phyloP scores from a whole-genome alignment of 2,888 invertebrate genomes.

The Drosophila monieri region DNA sequence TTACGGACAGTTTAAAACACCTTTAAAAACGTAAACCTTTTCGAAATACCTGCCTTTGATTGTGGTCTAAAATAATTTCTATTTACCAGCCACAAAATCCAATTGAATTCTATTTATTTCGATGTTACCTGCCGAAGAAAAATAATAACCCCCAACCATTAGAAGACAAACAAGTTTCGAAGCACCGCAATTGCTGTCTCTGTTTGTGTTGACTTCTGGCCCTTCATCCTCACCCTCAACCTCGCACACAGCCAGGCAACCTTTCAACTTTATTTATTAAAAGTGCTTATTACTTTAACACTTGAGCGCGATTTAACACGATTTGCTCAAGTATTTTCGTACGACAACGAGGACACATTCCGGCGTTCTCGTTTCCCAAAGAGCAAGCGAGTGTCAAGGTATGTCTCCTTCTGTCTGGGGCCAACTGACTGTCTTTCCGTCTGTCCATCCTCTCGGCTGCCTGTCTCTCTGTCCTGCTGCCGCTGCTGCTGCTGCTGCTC shows the following conservation, averaged over 20 bases:
- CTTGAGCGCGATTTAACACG: conserved; percentile 80
- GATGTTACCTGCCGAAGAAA: conserved; percentile 33
- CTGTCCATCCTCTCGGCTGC: conserved; percentile 15
- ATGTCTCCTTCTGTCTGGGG: conserved; percentile 43
- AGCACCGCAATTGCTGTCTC: conserved; percentile 40
- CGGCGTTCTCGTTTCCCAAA: conserved; percentile 29
- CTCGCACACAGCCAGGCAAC: conserved; percentile 31
- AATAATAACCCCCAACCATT: conserved; percentile 35
- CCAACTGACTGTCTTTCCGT: conserved; percentile 30
- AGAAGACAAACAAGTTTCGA: conserved; percentile 38
- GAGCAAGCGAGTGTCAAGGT: conserved; percentile 55
- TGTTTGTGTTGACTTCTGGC: conserved; percentile 23
- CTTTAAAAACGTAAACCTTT: not conserved
- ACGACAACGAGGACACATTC: conserved; percentile 58
- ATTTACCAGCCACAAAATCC: conserved; percentile 10
- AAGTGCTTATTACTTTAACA: conserved; percentile 79
- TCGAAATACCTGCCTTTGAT: not conserved
- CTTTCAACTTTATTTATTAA: conserved; percentile 76
- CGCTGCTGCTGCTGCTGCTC: conserved; percentile 12
- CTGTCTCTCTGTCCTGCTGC: conserved; percentile 10
- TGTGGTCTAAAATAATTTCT: not conserved
- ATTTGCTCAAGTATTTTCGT: conserved; percentile 76
- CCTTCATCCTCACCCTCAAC: conserved; percentile 1
- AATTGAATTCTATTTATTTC: conserved; percentile 29
- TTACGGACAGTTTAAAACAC: not conserved